Conservation (phyloP, 2,113 vertebrate species). For the Aptenodytes patagonicus region DNA sequence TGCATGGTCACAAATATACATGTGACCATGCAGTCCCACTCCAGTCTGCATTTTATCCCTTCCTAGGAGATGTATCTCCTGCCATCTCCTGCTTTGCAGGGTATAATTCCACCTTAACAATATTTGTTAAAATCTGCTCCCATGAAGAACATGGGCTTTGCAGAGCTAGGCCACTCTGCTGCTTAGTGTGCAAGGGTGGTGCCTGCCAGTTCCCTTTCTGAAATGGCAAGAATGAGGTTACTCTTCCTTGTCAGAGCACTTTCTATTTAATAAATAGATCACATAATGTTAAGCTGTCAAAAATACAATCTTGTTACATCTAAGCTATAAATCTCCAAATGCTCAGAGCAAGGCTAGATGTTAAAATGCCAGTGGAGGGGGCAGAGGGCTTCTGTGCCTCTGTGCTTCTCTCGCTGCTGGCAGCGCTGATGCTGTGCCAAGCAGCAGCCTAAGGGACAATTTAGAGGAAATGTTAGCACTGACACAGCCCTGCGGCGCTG, state of each 20-base stretch:
- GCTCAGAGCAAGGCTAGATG: neutral
- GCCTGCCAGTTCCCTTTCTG: neutral
- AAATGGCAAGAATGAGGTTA: neutral
- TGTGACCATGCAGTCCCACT: neutral
- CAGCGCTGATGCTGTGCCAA: neutral
- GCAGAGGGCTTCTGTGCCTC: neutral
- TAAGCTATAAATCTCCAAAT: neutral
- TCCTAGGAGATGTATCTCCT: neutral
- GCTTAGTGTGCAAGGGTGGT: neutral
- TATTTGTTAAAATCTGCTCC: neutral
- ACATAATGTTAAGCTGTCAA: neutral
- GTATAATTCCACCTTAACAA: neutral
- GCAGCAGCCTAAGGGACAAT: neutral
- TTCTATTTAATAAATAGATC: neutral
- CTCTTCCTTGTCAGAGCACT: neutral
- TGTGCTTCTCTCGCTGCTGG: neutral
- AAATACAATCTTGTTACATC: neutral
- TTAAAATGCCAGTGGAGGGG: neutral
- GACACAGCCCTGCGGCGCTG: neutral
- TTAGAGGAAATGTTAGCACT: neutral
- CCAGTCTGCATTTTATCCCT: neutral
- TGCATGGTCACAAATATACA: neutral
- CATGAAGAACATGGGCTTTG: neutral
- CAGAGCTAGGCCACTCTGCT: neutral
- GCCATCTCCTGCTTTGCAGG: neutral